Evolutionary conservation across 2,113 vertebrate species (phyloP).

Genomic region (Trematomus loennbergii): DNA sequence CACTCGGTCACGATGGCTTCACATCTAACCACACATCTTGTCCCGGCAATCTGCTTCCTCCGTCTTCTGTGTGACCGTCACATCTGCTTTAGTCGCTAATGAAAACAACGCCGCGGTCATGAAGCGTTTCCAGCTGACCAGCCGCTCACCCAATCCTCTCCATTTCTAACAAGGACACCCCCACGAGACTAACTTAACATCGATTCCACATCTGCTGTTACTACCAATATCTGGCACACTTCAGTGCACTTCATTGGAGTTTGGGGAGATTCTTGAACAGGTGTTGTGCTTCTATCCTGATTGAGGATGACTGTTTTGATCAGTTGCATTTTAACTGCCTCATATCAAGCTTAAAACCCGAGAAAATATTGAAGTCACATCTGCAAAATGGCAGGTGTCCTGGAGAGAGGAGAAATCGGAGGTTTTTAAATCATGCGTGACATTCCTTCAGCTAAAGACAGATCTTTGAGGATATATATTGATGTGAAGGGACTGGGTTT

Average conservation of each 20-base stretch:
- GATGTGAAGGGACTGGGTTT: neutral
- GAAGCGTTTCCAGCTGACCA: slow-evolving; percentile 45
- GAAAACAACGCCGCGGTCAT: slow-evolving; percentile 19
- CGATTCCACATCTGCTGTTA: slow-evolving; percentile 50
- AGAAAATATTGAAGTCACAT: slow-evolving; percentile 25
- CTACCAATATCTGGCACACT: slow-evolving; percentile 4
- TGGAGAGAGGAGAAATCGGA: neutral
- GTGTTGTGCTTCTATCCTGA: slow-evolving; percentile 33
- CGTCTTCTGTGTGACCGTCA: slow-evolving; percentile 24
- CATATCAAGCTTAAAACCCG: too few relatives aligned
- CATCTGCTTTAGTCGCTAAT: slow-evolving; percentile 58
- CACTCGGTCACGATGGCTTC: neutral
- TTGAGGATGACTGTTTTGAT: slow-evolving; percentile 2
- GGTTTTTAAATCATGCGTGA: neutral
- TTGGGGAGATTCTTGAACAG: slow-evolving; percentile 56
- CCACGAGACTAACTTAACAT: slow-evolving; percentile 25
- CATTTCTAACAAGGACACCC: neutral
- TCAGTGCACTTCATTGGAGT: slow-evolving; percentile 1
- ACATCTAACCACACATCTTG: neutral
- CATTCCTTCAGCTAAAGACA: slow-evolving; percentile 3
- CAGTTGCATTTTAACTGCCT: neutral
- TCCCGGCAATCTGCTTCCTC: neutral
- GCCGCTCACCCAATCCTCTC: slow-evolving; percentile 17
- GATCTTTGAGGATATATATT: slow-evolving; percentile 16
- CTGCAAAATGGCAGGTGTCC: slow-evolving; percentile 20